Conservation (phyloP, 2,888 invertebrate species). For the Buathra laborator region DNA sequence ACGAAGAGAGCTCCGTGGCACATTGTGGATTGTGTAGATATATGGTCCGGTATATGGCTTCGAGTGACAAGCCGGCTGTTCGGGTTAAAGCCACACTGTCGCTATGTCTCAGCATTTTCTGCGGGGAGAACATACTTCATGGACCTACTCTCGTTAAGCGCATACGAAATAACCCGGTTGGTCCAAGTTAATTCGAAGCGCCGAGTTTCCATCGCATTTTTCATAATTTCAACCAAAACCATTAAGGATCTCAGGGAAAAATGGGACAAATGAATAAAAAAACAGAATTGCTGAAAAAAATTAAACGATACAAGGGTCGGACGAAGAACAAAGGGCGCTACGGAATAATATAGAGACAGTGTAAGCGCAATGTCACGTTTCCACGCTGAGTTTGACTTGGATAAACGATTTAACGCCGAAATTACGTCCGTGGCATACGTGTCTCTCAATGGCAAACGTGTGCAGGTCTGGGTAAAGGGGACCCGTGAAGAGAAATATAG, state of each 20-base stretch:
- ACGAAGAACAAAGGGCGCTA: conserved; percentile 25
- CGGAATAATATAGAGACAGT: conserved; percentile 29
- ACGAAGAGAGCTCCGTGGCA: not conserved
- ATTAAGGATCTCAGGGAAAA: too few species aligned
- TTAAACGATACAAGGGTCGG: too few species aligned
- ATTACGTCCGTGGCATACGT: conserved; percentile 51
- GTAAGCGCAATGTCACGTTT: conserved; percentile 49
- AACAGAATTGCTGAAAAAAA: not conserved
- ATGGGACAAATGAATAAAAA: too few species aligned
- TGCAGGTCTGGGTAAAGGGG: not conserved
- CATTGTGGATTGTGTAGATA: not conserved
- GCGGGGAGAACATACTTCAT: not conserved
- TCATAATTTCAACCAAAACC: too few species aligned
- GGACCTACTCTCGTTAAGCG: too few species aligned
- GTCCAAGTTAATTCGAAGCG: too few species aligned
- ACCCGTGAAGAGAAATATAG: not conserved
- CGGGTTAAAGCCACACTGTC: not conserved
- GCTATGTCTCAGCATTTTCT: not conserved
- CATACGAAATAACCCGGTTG: too few species aligned
- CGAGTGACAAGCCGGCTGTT: conserved; percentile 22
- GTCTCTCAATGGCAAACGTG: conserved; percentile 29
- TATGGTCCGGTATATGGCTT: too few species aligned
- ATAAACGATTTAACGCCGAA: conserved; percentile 53
- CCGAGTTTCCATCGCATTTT: too few species aligned
- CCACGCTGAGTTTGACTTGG: conserved; percentile 41